Conservation (phyloP, 2,797 vertebrate species). For the Melanotaenia nigrans region DNA sequence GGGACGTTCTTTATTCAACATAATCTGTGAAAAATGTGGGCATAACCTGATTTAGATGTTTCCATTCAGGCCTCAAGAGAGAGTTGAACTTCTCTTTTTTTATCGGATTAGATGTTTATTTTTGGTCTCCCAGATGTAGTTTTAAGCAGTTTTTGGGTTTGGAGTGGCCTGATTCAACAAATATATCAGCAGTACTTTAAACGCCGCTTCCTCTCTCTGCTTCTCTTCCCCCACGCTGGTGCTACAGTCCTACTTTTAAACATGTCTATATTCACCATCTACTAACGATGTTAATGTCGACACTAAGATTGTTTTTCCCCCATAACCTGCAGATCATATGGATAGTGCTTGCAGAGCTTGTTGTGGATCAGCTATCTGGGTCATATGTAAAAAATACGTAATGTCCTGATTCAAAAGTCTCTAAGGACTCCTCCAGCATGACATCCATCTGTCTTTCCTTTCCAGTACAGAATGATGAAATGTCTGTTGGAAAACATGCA, state of each 20-base stretch:
- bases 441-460: neutral
- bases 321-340: neutral
- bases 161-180: constrained; percentile 48
- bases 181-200: constrained; percentile 32
- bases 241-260: constrained; percentile 1
- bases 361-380: neutral
- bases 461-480: too few relatives aligned
- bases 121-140: constrained; percentile 42
- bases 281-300: neutral
- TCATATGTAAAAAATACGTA: too few relatives aligned
- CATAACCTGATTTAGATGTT: constrained; percentile 46
- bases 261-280: constrained; percentile 6
- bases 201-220: neutral
- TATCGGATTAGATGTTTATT: constrained; percentile 54
- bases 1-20: constrained; percentile 7
- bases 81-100: constrained; percentile 22
- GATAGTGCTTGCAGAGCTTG: neutral
- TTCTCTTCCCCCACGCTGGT: neutral
- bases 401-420: neutral
- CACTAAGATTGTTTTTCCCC: neutral
- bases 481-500: too few relatives aligned
- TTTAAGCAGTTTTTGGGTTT: constrained; percentile 17
- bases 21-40: constrained; percentile 35
- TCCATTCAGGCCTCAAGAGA: constrained; percentile 31
- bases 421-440: neutral